Evolutionary conservation across 2,113 vertebrate species (phyloP), one percentile per base, ranked within the genome.

Genomic region (Channa argus): DNA sequence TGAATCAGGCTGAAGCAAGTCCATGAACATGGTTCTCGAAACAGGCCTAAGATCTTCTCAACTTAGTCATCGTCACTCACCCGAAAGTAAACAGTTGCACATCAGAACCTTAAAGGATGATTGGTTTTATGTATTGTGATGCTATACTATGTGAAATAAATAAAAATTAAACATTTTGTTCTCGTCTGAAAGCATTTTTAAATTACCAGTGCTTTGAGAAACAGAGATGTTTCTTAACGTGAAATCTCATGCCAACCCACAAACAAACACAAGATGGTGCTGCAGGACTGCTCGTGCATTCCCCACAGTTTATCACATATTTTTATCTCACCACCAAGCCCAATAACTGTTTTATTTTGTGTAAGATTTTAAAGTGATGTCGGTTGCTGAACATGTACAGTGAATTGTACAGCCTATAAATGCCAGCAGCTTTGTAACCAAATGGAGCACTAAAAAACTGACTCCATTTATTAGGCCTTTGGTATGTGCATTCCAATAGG

Each of bases 71-170:
- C 15, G 54, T 66, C 59, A 47, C 54, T 66, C 68, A 72, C 67
- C 71, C 50, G 47, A 58, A 74, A 72, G 76, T 60, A 71, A 85
- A 62, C 76, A 74, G 80, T 67, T 79, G 76, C 85, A 89, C 88
- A 89, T 79, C 73, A 75, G 63, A 88, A 77, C 73, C 64, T 81
- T 77, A 71, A 84, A 62, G 87, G 76, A 83, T 89, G 87, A 88
- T 80, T 85, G 88, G 80, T 67, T 75, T 82, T 37, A 63, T 90
- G 79, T 88, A 84, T 82, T 83, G 83, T 85, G 80, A 88, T 54
- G 77, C 62, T 84, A 74, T 86, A 83, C 80, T 54, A 87, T 89
- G 86, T 91, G 83, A 85, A 91, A 92, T 89, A 89, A 92, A 88
- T 60, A 39, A 70, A 68, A 44, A 80, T 70, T 78, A 69, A 54